Evolutionary conservation across 2,888 invertebrate genomes (phyloP).

Genomic region (Frankliniella fusca): DNA sequence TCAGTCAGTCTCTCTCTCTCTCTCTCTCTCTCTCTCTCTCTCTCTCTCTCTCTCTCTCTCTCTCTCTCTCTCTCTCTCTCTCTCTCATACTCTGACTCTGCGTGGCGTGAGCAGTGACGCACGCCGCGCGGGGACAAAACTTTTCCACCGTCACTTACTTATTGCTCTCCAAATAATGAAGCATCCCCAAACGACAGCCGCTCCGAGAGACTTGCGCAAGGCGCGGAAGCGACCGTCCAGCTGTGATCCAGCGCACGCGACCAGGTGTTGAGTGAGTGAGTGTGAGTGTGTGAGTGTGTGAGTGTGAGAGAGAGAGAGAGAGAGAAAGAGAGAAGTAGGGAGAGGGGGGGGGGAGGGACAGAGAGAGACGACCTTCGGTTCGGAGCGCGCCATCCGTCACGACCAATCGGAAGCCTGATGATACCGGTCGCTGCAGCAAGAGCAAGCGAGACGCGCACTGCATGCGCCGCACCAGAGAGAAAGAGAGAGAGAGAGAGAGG

Average conservation of each 20-base stretch:
- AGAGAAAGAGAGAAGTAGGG: too few relatives aligned
- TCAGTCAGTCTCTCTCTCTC: neutral
- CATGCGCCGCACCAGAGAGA: too few relatives aligned
- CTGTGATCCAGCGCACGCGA: neutral
- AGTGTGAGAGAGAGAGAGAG: neutral
- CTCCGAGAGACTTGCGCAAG: neutral
- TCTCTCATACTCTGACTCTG: neutral
- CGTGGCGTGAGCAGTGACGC: neutral
- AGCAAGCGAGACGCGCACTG: too few relatives aligned
- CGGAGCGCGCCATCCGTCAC: too few relatives aligned
- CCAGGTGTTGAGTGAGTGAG: neutral
- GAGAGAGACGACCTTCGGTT: too few relatives aligned
- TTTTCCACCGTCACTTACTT: neutral
- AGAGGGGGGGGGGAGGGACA: too few relatives aligned
- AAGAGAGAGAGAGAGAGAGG: too few relatives aligned
- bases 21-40: slow-evolving; percentile 23
- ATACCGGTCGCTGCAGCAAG: too few relatives aligned
- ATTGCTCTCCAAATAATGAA: too few relatives aligned
- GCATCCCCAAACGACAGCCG: neutral
- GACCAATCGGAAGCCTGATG: too few relatives aligned
- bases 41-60: slow-evolving; percentile 28
- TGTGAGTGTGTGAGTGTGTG: neutral
- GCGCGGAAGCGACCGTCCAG: neutral
- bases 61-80: slow-evolving; percentile 28
- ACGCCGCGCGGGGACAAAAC: neutral